phyloP scores from a whole-genome alignment of 2,797 vertebrate species.

The Enteromius trimaculatus region DNA sequence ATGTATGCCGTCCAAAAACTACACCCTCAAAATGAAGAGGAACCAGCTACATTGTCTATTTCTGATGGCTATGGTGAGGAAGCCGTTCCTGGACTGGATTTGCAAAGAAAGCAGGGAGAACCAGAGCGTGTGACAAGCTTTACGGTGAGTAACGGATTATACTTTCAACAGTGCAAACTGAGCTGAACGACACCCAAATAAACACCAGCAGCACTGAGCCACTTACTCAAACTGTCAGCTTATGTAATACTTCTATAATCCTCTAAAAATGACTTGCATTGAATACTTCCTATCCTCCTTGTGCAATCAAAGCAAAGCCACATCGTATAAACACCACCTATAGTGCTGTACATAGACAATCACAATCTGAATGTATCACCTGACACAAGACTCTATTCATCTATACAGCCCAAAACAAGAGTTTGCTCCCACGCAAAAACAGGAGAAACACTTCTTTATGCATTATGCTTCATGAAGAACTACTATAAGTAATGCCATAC shows the following conservation, averaged over 20 bases:
- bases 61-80: neutral
- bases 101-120: slow-evolving; percentile 27
- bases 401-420: neutral
- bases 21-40: neutral
- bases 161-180: slow-evolving; percentile 26
- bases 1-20: neutral
- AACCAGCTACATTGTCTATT: neutral
- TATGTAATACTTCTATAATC: slow-evolving; percentile 29
- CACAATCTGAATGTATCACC: neutral
- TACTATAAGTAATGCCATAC: neutral
- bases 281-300: neutral
- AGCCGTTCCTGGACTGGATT: slow-evolving; percentile 17
- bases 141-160: slow-evolving; percentile 41
- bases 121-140: slow-evolving; percentile 50
- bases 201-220: slow-evolving; percentile 23
- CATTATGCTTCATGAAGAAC: neutral
- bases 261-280: neutral
- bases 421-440: neutral
- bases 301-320: neutral
- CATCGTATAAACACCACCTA: neutral
- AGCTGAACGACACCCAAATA: slow-evolving; percentile 32
- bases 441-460: neutral
- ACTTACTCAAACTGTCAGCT: slow-evolving; percentile 16
- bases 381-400: neutral
- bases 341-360: neutral